Conservation (phyloP, 1,140 invertebrate species). For the Belonocnema kinseyi region DNA sequence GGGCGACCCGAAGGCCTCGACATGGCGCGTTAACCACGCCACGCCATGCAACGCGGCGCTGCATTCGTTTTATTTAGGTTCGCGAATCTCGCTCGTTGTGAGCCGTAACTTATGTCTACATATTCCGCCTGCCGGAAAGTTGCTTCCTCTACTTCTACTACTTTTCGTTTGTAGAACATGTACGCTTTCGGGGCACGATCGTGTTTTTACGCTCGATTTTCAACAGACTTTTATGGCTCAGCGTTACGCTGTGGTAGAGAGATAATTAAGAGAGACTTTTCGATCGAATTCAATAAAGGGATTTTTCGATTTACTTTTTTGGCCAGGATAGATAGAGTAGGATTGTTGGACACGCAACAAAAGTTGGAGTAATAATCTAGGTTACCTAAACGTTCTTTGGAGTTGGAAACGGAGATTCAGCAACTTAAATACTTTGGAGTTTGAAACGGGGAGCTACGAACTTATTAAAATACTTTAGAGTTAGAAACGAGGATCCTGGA, state of each 20-base stretch:
- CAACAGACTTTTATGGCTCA: slow-evolving; percentile 20
- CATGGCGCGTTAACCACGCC: slow-evolving; percentile 45
- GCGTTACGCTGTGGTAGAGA: slow-evolving; percentile 10
- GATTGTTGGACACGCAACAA: no score
- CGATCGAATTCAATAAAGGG: no score
- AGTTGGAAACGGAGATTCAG: no score
- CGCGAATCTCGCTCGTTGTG: slow-evolving; percentile 39
- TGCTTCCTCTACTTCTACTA: slow-evolving; percentile 24
- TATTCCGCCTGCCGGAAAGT: slow-evolving; percentile 30
- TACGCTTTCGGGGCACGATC: slow-evolving; percentile 25
- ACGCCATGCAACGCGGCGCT: slow-evolving; percentile 41
- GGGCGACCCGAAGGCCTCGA: slow-evolving; percentile 48
- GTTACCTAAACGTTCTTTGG: no score
- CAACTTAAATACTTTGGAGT: no score
- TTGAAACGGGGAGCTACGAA: no score
- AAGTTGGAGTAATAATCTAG: no score
- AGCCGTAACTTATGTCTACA: slow-evolving; percentile 31
- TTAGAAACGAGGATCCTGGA: no score
- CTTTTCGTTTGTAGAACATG: slow-evolving; percentile 26
- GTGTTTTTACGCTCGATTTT: slow-evolving; percentile 25
- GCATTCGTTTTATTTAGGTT: slow-evolving; percentile 46
- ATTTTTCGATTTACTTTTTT: no score
- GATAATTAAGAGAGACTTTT: neutral
- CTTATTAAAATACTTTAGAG: no score
- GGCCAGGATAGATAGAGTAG: no score